Percentiles rank a stretch among this genome's conserved stretches.
phyloP scores from a whole-genome alignment of 2,113 vertebrate species.

The Anhinga anhinga region DNA sequence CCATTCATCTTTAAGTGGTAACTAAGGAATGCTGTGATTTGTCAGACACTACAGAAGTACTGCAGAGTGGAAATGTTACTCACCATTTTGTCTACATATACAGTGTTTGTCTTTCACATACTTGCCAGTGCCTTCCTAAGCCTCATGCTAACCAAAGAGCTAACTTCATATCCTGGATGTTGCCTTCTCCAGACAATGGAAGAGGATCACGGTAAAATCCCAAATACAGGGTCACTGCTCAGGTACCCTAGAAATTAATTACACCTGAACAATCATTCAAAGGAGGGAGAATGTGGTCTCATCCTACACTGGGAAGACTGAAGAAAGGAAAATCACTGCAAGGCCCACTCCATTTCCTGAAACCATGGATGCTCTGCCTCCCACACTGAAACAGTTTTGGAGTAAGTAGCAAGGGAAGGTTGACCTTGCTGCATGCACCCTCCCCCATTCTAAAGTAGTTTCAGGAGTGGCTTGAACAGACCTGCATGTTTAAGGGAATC shows the following conservation, averaged over 20 bases:
- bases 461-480: conserved; percentile 30
- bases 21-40: not conserved
- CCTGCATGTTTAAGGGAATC: conserved; percentile 6
- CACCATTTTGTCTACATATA: not conserved
- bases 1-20: not conserved
- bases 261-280: not conserved
- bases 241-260: not conserved
- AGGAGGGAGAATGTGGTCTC: not conserved
- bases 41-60: not conserved
- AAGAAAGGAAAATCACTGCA: not conserved
- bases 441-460: not conserved
- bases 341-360: not conserved
- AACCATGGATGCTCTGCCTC: not conserved
- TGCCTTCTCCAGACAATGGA: not conserved
- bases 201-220: not conserved
- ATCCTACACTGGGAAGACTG: not conserved
- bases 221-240: not conserved
- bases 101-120: not conserved
- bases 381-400: not conserved
- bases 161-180: not conserved
- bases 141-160: not conserved
- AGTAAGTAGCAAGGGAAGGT: not conserved
- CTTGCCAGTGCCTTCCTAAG: not conserved
- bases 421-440: not conserved
- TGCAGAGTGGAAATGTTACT: not conserved